These are phyloP conservation scores for Murina feae DNA, from an alignment of 2,113 vertebrate genomes.

Conservation along the genomic window DNA sequence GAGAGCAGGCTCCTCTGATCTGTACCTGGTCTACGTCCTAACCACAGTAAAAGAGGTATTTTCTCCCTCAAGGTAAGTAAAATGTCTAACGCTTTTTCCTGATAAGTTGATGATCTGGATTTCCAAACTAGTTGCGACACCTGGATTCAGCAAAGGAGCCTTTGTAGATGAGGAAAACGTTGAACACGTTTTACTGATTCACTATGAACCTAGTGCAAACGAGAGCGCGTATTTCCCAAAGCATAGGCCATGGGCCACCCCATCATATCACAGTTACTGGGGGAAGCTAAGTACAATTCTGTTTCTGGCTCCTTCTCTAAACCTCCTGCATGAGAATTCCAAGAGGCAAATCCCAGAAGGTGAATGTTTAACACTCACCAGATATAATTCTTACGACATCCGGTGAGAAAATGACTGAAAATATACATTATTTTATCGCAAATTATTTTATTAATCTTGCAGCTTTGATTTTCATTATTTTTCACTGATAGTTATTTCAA, in stretches of 20 bases:
- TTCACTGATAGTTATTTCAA: not conserved
- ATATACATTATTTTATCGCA: not conserved
- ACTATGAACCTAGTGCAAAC: not conserved
- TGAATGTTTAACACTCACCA: not conserved
- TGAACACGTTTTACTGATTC: not conserved
- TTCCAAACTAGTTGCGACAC: not conserved
- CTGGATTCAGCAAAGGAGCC: not conserved
- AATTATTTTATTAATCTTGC: not conserved
- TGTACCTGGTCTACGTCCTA: not conserved
- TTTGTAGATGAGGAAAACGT: not conserved
- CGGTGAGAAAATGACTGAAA: not conserved
- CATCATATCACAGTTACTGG: not conserved
- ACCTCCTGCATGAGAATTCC: not conserved
- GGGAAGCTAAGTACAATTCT: not conserved
- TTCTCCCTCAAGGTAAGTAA: not conserved
- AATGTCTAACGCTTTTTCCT: not conserved
- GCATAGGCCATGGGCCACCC: not conserved
- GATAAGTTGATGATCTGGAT: not conserved
- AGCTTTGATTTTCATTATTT: conserved; percentile 26
- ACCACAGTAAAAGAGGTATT: not conserved
- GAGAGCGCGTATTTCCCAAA: not conserved
- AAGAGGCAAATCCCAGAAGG: not conserved
- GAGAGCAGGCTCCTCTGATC: not conserved
- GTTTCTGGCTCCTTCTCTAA: not conserved
- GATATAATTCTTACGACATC: not conserved